Evolutionary conservation across 2,888 invertebrate genomes (phyloP).

Genomic region (Ichneumon xanthorius): DNA sequence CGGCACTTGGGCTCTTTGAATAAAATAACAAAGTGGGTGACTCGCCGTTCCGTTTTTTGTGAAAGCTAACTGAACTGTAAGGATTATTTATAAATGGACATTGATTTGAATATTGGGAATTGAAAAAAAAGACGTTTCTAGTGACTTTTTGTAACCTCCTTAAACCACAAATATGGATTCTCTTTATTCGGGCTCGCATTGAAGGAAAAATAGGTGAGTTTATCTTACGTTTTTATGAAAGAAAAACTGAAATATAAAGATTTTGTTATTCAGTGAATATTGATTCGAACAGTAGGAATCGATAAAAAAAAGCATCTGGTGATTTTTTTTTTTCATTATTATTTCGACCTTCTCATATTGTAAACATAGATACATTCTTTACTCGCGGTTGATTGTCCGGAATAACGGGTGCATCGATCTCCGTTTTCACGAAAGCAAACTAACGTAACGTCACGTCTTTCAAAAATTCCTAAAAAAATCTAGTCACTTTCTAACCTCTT

Average conservation of each 20-base stretch:
- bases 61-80: neutral
- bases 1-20: neutral
- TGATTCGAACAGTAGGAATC: neutral
- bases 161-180: constrained; percentile 26
- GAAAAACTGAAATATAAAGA: neutral
- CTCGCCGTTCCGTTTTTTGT: neutral
- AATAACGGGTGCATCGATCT: too few relatives aligned
- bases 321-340: neutral
- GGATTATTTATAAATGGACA: constrained; percentile 2
- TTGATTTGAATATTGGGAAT: constrained; percentile 14
- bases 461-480: neutral
- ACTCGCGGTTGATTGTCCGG: too few relatives aligned
- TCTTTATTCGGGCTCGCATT: constrained; percentile 24
- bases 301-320: neutral
- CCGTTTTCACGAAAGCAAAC: neutral
- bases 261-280: neutral
- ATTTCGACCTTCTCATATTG: too few relatives aligned
- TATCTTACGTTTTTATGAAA: constrained; percentile 22
- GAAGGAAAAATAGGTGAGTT: constrained; percentile 24
- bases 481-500: neutral
- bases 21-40: neutral
- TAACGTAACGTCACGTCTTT: neutral
- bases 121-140: constrained; percentile 7
- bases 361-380: too few relatives aligned
- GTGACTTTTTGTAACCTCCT: constrained; percentile 15